These are phyloP conservation scores for Drosophila persimilis DNA, from an alignment of 1,140 invertebrate species.

Conservation along the genomic window DNA sequence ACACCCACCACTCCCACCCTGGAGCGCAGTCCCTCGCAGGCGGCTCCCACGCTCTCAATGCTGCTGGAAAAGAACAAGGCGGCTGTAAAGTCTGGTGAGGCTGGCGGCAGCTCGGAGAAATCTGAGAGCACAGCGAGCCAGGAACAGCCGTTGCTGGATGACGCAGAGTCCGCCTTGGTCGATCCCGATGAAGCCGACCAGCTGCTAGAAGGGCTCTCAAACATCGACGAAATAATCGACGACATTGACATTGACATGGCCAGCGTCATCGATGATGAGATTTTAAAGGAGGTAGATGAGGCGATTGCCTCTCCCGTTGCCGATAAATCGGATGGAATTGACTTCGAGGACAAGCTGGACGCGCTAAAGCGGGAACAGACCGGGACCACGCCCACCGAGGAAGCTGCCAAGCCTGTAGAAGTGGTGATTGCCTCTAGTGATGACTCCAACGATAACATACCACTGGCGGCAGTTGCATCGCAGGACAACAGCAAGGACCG, in stretches of 20 bases:
- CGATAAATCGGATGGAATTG: conserved; percentile 42
- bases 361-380: conserved; percentile 52
- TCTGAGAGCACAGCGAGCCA: conserved; percentile 5
- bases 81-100: conserved; percentile 74
- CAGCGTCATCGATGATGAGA: conserved; percentile 73
- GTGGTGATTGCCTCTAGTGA: conserved; percentile 71
- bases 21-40: conserved; percentile 84
- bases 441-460: conserved; percentile 74
- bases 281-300: conserved; percentile 64
- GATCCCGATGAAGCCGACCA: conserved; percentile 64
- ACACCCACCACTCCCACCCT: conserved; percentile 22
- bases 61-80: conserved; percentile 86
- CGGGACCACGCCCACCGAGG: conserved; percentile 13
- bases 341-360: conserved; percentile 66
- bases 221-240: conserved; percentile 75
- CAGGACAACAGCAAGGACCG: conserved; percentile 61
- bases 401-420: conserved; percentile 46
- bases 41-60: conserved; percentile 87
- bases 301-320: conserved; percentile 37
- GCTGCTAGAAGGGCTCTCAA: conserved; percentile 73
- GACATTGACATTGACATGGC: conserved; percentile 76
- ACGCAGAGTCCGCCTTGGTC: conserved; percentile 5
- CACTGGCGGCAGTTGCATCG: conserved; percentile 63
- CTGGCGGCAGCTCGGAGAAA: neutral
- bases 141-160: conserved; percentile 28